phyloP scores from a whole-genome alignment of 1,140 invertebrate species.

The Adelges cooleyi region DNA sequence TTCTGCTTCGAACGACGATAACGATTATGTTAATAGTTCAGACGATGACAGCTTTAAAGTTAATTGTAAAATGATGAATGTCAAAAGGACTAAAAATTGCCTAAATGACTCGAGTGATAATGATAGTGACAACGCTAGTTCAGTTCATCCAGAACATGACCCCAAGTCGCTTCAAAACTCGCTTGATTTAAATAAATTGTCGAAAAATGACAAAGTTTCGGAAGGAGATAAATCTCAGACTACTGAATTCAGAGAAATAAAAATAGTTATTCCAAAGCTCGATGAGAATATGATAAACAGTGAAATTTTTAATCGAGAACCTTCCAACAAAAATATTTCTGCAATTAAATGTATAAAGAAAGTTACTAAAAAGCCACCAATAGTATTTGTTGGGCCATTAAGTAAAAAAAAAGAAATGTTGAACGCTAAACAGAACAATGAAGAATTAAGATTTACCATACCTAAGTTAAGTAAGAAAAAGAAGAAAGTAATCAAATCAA shows the following conservation, averaged over 20 bases:
- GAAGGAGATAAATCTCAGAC: neutral
- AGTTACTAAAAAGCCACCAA: neutral
- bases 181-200: neutral
- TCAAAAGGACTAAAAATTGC: neutral
- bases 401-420: too few species aligned
- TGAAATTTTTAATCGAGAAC: neutral
- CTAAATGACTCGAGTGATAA: neutral
- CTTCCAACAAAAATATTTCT: neutral
- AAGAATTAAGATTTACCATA: too few species aligned
- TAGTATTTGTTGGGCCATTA: slow-evolving; percentile 4
- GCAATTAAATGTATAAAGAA: too few species aligned
- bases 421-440: neutral
- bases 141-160: neutral
- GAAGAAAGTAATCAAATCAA: too few species aligned
- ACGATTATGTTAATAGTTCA: too few species aligned
- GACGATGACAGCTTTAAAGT: neutral
- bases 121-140: neutral
- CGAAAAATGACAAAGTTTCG: neutral
- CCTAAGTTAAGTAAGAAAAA: too few species aligned
- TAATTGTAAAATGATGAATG: neutral
- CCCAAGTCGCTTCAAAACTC: neutral
- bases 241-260: neutral
- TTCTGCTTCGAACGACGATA: too few species aligned
- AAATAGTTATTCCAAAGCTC: slow-evolving; percentile 9
- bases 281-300: neutral